Conservation (phyloP, 2,113 vertebrate genomes). For the Pedetes capensis region DNA sequence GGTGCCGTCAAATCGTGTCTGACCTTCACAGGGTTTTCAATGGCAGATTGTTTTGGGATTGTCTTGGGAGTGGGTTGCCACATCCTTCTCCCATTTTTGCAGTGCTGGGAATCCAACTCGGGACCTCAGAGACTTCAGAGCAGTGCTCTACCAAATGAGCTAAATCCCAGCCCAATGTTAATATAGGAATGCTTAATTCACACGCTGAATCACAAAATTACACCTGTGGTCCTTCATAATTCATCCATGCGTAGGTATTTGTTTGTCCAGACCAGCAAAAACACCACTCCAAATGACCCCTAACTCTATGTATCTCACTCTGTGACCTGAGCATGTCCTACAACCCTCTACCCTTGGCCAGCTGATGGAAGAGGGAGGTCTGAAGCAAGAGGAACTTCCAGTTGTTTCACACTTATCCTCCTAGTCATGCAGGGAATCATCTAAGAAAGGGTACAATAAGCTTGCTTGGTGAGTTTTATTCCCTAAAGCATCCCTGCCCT, state of each 20-base stretch:
- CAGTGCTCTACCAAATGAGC: too few relatives aligned
- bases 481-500: rapidly evolving
- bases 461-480: rapidly evolving
- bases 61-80: too few relatives aligned
- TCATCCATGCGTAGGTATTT: rapidly evolving
- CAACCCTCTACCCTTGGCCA: neutral
- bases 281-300: rapidly evolving
- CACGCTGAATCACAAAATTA: neutral
- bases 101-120: too few relatives aligned
- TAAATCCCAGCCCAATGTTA: too few relatives aligned
- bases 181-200: neutral
- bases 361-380: neutral
- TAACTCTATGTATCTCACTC: neutral
- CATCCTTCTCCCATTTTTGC: too few relatives aligned
- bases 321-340: rapidly evolving
- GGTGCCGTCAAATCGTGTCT: too few relatives aligned
- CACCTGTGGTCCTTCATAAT: rapidly evolving
- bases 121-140: too few relatives aligned
- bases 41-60: too few relatives aligned
- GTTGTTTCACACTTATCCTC: rapidly evolving
- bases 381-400: rapidly evolving
- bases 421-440: rapidly evolving
- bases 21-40: too few relatives aligned
- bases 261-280: neutral
- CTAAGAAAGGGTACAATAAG: rapidly evolving